Evolutionary conservation across 2,113 vertebrate genomes (phyloP).

Genomic region (Engraulis encrasicolus): DNA sequence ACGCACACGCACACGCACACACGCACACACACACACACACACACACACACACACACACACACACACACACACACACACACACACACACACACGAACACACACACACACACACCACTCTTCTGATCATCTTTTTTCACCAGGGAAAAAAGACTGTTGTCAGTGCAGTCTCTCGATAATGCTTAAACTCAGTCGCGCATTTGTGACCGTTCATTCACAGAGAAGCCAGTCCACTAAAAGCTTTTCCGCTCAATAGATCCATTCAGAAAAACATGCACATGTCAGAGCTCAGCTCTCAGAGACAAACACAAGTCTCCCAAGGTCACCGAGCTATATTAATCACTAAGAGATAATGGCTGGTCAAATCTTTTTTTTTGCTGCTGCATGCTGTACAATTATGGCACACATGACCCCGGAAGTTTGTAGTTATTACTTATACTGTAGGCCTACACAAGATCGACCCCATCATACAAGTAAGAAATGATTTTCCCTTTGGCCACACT

Average conservation of each 20-base stretch:
- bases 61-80: too few relatives aligned
- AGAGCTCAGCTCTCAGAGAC: not conserved
- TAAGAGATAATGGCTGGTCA: constrained; percentile 19
- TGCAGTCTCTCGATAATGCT: not conserved
- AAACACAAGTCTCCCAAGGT: constrained; percentile 40
- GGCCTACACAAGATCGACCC: too few relatives aligned
- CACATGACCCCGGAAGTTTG: too few relatives aligned
- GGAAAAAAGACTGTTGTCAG: not conserved
- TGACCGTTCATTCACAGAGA: not conserved
- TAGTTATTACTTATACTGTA: too few relatives aligned
- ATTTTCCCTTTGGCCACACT: not conserved
- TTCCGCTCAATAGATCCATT: constrained; percentile 31
- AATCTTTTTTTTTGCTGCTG: not conserved
- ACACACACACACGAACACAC: too few relatives aligned
- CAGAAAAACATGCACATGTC: constrained; percentile 1
- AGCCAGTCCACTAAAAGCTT: constrained; percentile 40
- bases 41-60: too few relatives aligned
- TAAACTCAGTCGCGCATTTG: not conserved
- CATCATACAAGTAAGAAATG: not conserved
- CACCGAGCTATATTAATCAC: constrained; percentile 24
- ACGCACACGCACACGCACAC: too few relatives aligned
- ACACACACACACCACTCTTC: too few relatives aligned
- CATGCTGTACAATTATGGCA: not conserved
- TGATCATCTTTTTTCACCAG: not conserved
- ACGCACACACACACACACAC: too few relatives aligned